Base-by-base conservation (phyloP, 37 sponge, comb jelly and placozoan species). In the Ephydatia muelleri region DNA sequence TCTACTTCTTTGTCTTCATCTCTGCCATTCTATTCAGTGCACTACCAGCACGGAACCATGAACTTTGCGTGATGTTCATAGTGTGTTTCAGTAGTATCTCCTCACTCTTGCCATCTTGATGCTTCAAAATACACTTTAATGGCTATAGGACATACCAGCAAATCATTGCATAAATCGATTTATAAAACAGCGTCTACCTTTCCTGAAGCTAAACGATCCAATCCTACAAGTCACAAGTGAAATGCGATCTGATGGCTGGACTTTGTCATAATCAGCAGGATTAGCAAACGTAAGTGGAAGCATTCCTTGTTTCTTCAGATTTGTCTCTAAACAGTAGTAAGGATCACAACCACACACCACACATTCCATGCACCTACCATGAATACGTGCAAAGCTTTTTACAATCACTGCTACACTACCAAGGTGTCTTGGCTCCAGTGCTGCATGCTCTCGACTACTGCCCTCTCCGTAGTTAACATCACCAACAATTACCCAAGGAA, bases 381-480 rank as follows among this genome's bases (percentile, higher is more conserved):
- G 99, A 78, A 99, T 99, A 12, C 99, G 89, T 28, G 99, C 99
- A 84, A 99, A 99, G 82, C 91, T 90, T 81, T 85, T 93, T 65
- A 97, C 97, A 85, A 99, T 99, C 72, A 99, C 83, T 31, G 97
- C 99, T 39, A 85, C 84, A 12, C 97, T 97, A 16, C 99, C 99
- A 29, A 99, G 87, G 78, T 99, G 99, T 2, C 99, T 70, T 13
- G 99, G 99, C 79, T 99, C 99, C 79, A 99, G 88, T 47, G 99
- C 99, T 39, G 99, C 99, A 70, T 99, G 99, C 73, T 99, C 99
- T 64, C 99, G 57, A 69, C 96, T 95, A 83, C 99, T 99, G 2
- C 99, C 99, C 75, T 99, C 99, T 23, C 99, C 99, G 70, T 97
- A 99, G 88, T 99, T 99, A 69, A 94, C 83, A 72, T 97, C 99